A percentile compares a stretch with the other conserved stretches of the same genome.
Evolutionary conservation across 2,113 vertebrate species (phyloP).

Genomic region (Epinephelus fuscoguttatus): DNA sequence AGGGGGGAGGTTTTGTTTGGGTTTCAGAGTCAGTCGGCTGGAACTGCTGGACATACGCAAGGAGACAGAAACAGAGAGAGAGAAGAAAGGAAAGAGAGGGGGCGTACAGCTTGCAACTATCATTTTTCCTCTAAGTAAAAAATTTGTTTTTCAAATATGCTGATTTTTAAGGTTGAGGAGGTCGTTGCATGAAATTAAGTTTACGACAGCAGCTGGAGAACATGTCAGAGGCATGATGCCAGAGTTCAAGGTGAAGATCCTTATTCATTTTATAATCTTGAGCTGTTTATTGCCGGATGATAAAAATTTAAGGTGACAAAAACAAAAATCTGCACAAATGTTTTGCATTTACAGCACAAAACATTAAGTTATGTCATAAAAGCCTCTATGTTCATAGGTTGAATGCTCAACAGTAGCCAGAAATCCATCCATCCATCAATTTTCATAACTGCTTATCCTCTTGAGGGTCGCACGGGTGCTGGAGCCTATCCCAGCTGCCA

Average conservation of each 20-base stretch:
- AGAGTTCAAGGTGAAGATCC: neutral
- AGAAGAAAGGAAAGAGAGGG: neutral
- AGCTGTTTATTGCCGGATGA: neutral
- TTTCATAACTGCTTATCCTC: too few relatives aligned
- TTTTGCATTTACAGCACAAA: neutral
- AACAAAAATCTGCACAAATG: neutral
- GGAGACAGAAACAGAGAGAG: neutral
- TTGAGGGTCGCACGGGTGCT: too few relatives aligned
- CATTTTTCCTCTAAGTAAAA: neutral
- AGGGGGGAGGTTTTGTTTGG: slow-evolving; percentile 15
- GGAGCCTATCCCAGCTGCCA: too few relatives aligned
- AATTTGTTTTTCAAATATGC: neutral
- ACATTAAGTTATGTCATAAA: too few relatives aligned
- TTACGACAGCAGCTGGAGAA: neutral
- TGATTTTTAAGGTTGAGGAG: neutral
- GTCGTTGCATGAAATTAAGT: neutral
- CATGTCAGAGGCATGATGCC: slow-evolving; percentile 9
- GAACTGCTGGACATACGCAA: slow-evolving; percentile 2
- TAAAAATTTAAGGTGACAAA: neutral
- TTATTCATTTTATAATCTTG: neutral
- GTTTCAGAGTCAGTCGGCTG: slow-evolving; percentile 21
- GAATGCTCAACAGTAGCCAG: neutral
- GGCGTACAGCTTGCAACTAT: too few relatives aligned
- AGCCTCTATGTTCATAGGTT: too few relatives aligned
- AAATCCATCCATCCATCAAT: too few relatives aligned